phyloP scores from a whole-genome alignment of 2,797 vertebrate species.

The Notoglanidium macrostoma region DNA sequence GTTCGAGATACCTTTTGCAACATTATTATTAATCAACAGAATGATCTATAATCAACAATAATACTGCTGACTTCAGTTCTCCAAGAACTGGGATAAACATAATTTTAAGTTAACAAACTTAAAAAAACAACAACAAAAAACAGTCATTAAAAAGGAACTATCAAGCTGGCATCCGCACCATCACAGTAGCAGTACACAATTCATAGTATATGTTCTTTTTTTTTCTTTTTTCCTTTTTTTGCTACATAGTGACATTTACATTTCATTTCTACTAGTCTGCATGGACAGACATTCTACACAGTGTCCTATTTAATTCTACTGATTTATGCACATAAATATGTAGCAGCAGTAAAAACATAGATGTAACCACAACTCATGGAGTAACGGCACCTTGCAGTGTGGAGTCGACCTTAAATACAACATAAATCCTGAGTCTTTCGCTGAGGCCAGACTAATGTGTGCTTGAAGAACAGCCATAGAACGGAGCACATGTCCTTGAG shows the following conservation, averaged over 20 bases:
- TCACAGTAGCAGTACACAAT: constrained; percentile 61
- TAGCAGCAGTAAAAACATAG: constrained; percentile 63
- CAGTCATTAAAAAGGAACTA: constrained; percentile 54
- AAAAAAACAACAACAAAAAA: constrained; percentile 50
- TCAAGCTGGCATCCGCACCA: constrained; percentile 65
- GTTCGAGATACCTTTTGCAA: neutral
- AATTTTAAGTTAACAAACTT: constrained; percentile 41
- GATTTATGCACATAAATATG: constrained; percentile 51
- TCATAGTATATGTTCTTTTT: constrained; percentile 49
- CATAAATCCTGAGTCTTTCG: constrained; percentile 49
- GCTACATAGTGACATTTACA: constrained; percentile 62
- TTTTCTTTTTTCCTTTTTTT: constrained; percentile 38
- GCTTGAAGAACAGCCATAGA: constrained; percentile 22
- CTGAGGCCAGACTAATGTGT: constrained; percentile 29
- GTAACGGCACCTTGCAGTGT: constrained; percentile 54
- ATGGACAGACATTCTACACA: constrained; percentile 39
- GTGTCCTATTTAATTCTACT: constrained; percentile 31
- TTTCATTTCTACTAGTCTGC: constrained; percentile 30
- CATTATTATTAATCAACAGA: constrained; percentile 41
- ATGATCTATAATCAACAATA: constrained; percentile 49
- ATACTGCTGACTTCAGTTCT: constrained; percentile 58
- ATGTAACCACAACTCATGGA: constrained; percentile 71
- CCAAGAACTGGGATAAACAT: constrained; percentile 40
- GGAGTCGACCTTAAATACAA: constrained; percentile 14
- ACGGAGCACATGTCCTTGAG: neutral